These are phyloP conservation scores for Cistogaster globosa DNA, from an alignment of 2,888 invertebrate genomes.

Conservation along the genomic window DNA sequence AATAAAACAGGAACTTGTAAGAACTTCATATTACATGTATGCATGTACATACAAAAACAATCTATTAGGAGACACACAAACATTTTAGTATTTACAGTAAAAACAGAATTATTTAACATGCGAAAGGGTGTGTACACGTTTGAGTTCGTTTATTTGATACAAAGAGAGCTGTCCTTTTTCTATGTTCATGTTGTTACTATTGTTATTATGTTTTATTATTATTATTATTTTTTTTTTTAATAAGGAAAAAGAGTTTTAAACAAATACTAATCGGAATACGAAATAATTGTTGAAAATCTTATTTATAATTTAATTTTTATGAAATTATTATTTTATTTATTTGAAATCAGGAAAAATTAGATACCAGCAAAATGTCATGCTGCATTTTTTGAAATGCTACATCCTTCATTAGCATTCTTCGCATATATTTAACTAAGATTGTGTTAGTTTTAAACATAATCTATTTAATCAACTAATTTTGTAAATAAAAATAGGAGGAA, in stretches of 20 bases:
- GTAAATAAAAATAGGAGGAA: too few relatives aligned
- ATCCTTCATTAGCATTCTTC: too few relatives aligned
- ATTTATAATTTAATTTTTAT: too few relatives aligned
- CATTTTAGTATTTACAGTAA: constrained; percentile 62
- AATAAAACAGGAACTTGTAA: constrained; percentile 6
- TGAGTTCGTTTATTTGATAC: not conserved
- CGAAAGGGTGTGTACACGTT: not conserved
- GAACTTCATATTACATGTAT: not conserved
- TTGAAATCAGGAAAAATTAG: too few relatives aligned
- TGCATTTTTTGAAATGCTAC: too few relatives aligned
- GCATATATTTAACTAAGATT: too few relatives aligned
- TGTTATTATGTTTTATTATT: constrained; percentile 6
- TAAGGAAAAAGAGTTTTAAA: constrained; percentile 47
- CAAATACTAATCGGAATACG: constrained; percentile 65
- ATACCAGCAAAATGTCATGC: too few relatives aligned
- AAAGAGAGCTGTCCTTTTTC: constrained; percentile 13
- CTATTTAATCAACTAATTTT: too few relatives aligned
- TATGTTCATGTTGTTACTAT: constrained; percentile 26
- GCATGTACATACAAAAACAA: not conserved
- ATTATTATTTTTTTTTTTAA: too few relatives aligned
- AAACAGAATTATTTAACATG: constrained; percentile 64
- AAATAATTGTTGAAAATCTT: constrained; percentile 46
- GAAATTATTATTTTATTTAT: too few relatives aligned
- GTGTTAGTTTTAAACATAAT: too few relatives aligned
- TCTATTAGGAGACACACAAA: not conserved